Evolutionary conservation across 2,113 vertebrate species (phyloP).

Genomic region (Ptyas mucosa): DNA sequence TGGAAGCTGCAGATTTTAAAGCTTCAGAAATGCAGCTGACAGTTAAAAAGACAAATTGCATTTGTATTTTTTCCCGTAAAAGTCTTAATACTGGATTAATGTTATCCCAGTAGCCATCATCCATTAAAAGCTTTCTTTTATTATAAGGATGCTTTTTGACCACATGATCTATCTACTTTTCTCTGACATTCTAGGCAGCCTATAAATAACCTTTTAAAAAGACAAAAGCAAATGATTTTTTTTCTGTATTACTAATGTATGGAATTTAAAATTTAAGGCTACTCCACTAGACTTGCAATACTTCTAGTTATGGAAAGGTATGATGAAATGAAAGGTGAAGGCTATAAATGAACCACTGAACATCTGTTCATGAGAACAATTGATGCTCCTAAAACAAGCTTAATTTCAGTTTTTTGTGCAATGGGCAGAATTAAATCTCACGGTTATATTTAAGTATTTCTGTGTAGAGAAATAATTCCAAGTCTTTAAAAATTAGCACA

Average conservation of each 20-base stretch:
- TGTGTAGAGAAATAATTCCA: neutral
- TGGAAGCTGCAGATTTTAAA: conserved; percentile 74
- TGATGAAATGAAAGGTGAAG: neutral
- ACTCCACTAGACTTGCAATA: neutral
- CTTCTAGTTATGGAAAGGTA: conserved; percentile 26
- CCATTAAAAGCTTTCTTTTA: conserved; percentile 67
- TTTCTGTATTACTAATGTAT: conserved; percentile 29
- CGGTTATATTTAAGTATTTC: neutral
- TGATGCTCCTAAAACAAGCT: neutral
- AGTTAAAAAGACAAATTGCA: conserved; percentile 75
- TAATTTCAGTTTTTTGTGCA: conserved; percentile 2
- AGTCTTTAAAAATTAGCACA: neutral
- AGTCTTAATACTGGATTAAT: conserved; percentile 70
- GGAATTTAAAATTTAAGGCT: conserved; percentile 29
- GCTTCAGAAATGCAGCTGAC: conserved; percentile 75
- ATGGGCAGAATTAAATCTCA: neutral
- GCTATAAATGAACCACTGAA: neutral
- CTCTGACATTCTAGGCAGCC: conserved; percentile 50
- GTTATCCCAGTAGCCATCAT: conserved; percentile 66
- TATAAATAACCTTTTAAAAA: conserved; percentile 50
- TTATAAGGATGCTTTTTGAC: conserved; percentile 64
- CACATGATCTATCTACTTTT: conserved; percentile 53
- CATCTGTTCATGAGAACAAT: neutral
- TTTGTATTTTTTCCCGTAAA: conserved; percentile 71
- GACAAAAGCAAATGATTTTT: conserved; percentile 35